Percentiles rank a stretch among this genome's conserved stretches.
These are phyloP conservation scores for Gadus chalcogrammus DNA, from an alignment of 2,113 vertebrate species.

Conservation along the genomic window DNA sequence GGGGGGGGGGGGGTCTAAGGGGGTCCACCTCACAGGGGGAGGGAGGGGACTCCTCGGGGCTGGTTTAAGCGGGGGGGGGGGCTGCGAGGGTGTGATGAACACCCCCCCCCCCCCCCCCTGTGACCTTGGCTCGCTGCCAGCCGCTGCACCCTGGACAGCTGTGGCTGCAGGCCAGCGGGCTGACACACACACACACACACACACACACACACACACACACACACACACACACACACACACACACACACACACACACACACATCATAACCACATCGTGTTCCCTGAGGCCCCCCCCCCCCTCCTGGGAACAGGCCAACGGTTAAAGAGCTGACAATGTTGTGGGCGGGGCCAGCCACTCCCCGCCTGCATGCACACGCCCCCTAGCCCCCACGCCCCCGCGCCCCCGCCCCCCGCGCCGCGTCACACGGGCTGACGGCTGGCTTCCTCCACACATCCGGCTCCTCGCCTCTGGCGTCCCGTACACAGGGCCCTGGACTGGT, in stretches of 20 bases:
- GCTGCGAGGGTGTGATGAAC: constrained; percentile 67
- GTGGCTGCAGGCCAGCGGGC: constrained; percentile 65
- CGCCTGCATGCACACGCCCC: constrained; percentile 59
- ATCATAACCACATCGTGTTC: constrained; percentile 73
- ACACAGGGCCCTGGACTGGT: too few species aligned
- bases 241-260: constrained; percentile 28
- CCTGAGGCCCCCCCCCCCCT: constrained; percentile 67
- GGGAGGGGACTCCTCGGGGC: constrained; percentile 36
- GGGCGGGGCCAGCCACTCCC: constrained; percentile 38
- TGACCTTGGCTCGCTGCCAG: constrained; percentile 80
- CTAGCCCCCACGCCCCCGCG: too few species aligned
- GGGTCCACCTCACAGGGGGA: background rate
- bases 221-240: constrained; percentile 51
- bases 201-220: constrained; percentile 42
- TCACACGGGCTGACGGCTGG: too few species aligned
- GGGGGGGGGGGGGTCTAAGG: background rate
- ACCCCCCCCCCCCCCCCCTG: constrained; percentile 43
- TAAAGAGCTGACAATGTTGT: constrained; percentile 57
- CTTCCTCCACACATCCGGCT: too few species aligned
- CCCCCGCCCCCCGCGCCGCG: too few species aligned
- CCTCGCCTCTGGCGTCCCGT: too few species aligned
- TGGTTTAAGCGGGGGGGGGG: constrained; percentile 60
- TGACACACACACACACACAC: constrained; percentile 71
- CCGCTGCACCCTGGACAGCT: constrained; percentile 69
- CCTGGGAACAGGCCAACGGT: constrained; percentile 60